Evolutionary conservation across 2,113 vertebrate genomes (phyloP).

Genomic region (Octodon degus): DNA sequence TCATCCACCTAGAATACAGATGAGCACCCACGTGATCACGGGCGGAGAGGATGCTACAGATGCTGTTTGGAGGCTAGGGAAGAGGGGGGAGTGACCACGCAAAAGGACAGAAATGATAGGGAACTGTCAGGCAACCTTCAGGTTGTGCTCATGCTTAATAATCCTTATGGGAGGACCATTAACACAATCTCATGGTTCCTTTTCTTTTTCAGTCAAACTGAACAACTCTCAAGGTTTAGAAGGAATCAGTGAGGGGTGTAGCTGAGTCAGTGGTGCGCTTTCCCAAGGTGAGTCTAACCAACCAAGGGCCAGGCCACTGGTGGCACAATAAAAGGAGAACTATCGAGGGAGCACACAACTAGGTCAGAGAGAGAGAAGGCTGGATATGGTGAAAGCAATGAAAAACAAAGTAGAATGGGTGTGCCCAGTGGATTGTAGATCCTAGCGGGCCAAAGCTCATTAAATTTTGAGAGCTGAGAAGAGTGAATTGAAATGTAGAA

Average conservation of each 20-base stretch:
- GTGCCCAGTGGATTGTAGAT: neutral
- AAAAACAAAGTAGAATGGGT: neutral
- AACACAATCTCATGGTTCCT: neutral
- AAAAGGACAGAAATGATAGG: neutral
- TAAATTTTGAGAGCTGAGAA: neutral
- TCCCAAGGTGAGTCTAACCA: neutral
- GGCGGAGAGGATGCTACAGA: neutral
- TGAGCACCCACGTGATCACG: neutral
- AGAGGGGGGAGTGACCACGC: neutral
- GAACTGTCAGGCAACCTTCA: neutral
- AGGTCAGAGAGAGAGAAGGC: neutral
- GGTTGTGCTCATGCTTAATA: neutral
- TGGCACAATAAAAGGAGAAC: neutral
- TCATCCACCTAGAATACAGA: neutral
- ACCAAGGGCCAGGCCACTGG: neutral
- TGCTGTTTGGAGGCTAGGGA: neutral
- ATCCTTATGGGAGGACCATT: neutral
- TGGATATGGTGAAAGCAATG: neutral
- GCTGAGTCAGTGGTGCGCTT: neutral
- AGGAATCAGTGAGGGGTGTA: neutral
- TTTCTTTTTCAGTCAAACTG: neutral
- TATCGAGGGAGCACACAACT: neutral
- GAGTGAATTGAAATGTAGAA: neutral
- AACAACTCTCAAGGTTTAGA: neutral
- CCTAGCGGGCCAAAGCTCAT: neutral